phyloP scores from a whole-genome alignment of 1,140 invertebrate genomes.

The Drosophila nigromelanica region DNA sequence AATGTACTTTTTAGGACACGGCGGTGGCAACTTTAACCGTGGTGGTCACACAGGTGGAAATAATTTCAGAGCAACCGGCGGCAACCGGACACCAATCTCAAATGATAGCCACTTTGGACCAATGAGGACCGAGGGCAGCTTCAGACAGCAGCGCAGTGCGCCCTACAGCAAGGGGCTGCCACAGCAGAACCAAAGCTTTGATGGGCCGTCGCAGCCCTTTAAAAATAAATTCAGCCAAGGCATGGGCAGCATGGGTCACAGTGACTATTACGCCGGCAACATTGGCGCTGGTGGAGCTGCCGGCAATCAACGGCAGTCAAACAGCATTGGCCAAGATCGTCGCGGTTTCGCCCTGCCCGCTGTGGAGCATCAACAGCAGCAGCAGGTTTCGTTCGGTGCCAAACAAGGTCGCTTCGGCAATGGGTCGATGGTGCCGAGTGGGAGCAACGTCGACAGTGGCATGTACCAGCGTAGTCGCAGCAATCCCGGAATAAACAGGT shows the following conservation, averaged over 20 bases:
- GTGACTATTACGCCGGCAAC: conserved; percentile 50
- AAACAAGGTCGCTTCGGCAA: conserved; percentile 62
- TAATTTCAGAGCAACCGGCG: conserved; percentile 33
- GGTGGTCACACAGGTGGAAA: conserved; percentile 48
- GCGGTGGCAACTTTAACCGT: conserved; percentile 46
- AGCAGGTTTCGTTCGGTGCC: conserved; percentile 48
- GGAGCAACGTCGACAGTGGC: conserved; percentile 22
- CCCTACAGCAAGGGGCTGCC: conserved; percentile 73
- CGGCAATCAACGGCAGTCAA: conserved; percentile 13
- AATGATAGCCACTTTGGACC: conserved; percentile 68
- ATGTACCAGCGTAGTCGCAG: conserved; percentile 45
- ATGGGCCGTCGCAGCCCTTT: conserved; percentile 31
- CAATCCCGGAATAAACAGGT: conserved; percentile 50
- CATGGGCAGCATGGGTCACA: conserved; percentile 36
- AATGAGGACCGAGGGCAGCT: conserved; percentile 51
- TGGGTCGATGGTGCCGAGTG: conserved; percentile 38
- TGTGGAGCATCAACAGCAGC: conserved; percentile 62
- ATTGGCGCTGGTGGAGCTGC: conserved; percentile 19
- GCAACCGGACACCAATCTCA: conserved; percentile 38
- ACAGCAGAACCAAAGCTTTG: conserved; percentile 48
- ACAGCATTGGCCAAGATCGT: conserved; percentile 61
- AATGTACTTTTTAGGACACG: conserved; percentile 19
- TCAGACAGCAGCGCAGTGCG: conserved; percentile 67
- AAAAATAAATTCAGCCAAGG: conserved; percentile 61
- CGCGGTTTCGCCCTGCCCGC: conserved; percentile 70